Conservation (phyloP, 2,888 invertebrate species). For the Rapana venosa region DNA sequence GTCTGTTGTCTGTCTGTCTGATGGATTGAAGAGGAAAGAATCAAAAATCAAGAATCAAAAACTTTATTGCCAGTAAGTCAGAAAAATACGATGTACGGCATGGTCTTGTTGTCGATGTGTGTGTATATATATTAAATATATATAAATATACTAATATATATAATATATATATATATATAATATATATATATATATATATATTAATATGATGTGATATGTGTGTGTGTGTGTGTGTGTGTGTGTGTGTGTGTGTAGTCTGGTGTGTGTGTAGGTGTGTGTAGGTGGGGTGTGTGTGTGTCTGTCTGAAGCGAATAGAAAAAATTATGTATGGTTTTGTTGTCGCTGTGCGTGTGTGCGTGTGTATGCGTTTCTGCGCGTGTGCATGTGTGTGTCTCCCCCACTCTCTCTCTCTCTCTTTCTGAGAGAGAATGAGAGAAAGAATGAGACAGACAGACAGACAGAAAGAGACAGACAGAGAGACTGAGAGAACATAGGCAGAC, state of each 20-base stretch:
- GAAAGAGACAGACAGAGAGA: neutral
- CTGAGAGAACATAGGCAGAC: neutral
- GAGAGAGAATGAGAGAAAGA: neutral
- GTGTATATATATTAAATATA: too few relatives aligned
- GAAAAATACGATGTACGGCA: too few relatives aligned
- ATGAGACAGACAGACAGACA: neutral
- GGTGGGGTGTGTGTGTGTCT: neutral
- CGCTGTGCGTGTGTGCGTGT: neutral
- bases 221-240: conserved; percentile 20
- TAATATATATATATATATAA: too few relatives aligned
- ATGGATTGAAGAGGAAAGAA: too few relatives aligned
- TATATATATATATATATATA: too few relatives aligned
- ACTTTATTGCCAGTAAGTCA: too few relatives aligned
- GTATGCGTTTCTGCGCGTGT: neutral
- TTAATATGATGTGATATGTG: too few relatives aligned
- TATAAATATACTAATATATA: too few relatives aligned
- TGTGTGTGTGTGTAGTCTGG: neutral
- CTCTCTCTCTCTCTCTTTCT: neutral
- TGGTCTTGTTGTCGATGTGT: too few relatives aligned
- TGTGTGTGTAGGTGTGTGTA: neutral
- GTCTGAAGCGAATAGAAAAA: too few relatives aligned
- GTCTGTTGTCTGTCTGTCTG: too few relatives aligned
- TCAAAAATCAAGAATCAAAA: too few relatives aligned
- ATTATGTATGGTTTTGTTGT: neutral
- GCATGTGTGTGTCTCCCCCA: neutral